Percentiles rank a stretch among this genome's conserved stretches.
Evolutionary conservation across 1,140 invertebrate species (phyloP).

Genomic region (Listronotus oregonensis): DNA sequence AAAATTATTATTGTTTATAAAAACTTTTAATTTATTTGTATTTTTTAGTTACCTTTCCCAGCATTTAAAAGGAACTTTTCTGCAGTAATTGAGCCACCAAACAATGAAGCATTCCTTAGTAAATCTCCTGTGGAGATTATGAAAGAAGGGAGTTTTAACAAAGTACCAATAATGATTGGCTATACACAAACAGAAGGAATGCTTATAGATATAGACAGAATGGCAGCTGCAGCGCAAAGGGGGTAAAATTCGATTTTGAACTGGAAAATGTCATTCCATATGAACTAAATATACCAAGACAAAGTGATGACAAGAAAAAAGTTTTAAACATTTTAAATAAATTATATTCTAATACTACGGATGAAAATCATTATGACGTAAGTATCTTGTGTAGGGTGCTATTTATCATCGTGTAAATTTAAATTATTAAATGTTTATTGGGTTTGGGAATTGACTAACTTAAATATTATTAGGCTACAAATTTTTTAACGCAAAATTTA

Average conservation of each 20-base stretch:
- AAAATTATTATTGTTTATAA: no score
- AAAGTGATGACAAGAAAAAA: conserved; percentile 5
- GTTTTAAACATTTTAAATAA: neutral
- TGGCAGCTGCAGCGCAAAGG: neutral
- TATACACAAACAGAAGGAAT: conserved; percentile 52
- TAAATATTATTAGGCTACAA: no score
- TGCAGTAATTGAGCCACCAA: conserved; percentile 58
- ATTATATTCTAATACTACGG: conserved; percentile 11
- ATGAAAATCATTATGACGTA: conserved; percentile 18
- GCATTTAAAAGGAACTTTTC: conserved; percentile 45
- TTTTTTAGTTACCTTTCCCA: conserved; percentile 19
- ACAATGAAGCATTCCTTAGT: conserved; percentile 56
- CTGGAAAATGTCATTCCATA: conserved; percentile 9
- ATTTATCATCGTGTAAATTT: no score
- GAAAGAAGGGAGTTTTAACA: conserved; percentile 48
- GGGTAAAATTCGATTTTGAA: conserved; percentile 2
- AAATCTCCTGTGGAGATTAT: conserved; percentile 57
- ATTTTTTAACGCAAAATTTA: no score
- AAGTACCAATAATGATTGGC: conserved; percentile 61
- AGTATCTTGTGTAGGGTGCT: neutral
- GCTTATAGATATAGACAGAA: conserved; percentile 17
- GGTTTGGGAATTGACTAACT: no score
- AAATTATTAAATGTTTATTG: no score
- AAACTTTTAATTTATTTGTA: no score
- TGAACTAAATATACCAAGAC: conserved; percentile 6